Evolutionary conservation across 2,888 invertebrate genomes (phyloP).

Genomic region (Drosophila neotestacea): DNA sequence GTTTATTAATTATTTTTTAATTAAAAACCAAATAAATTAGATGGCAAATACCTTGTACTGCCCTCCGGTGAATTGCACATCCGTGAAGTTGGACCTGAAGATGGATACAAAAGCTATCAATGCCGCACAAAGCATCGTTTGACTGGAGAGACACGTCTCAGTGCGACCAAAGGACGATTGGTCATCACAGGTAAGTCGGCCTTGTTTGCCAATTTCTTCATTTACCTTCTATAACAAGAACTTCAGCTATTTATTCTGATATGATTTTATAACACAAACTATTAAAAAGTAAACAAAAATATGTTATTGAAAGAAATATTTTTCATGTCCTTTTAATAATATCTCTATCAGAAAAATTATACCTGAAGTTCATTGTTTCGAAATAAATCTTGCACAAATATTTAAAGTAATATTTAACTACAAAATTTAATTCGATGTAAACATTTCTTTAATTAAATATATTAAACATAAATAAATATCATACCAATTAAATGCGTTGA

Average conservation of each 20-base stretch:
- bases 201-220: constrained; percentile 62
- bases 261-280: background rate
- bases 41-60: constrained; percentile 97
- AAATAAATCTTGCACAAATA: constrained; percentile 40
- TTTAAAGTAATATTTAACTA: background rate
- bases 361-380: constrained; percentile 30
- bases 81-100: constrained; percentile 96
- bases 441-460: no score
- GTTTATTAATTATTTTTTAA: constrained; percentile 21
- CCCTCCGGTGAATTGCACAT: constrained; percentile 98
- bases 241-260: constrained; percentile 29
- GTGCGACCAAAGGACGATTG: constrained; percentile 96
- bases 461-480: background rate
- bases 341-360: constrained; percentile 1
- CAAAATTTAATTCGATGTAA: background rate
- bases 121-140: constrained; percentile 96
- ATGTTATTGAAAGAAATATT: background rate
- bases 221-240: background rate
- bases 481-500: background rate
- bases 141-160: constrained; percentile 96
- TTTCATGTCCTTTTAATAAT: background rate
- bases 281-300: background rate
- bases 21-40: constrained; percentile 86
- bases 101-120: constrained; percentile 97
- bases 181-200: constrained; percentile 96